A percentile compares a stretch with the other conserved stretches of the same genome.
Evolutionary conservation across 2,797 vertebrate genomes (phyloP).

Genomic region (Ctenopoma kingsleyae): DNA sequence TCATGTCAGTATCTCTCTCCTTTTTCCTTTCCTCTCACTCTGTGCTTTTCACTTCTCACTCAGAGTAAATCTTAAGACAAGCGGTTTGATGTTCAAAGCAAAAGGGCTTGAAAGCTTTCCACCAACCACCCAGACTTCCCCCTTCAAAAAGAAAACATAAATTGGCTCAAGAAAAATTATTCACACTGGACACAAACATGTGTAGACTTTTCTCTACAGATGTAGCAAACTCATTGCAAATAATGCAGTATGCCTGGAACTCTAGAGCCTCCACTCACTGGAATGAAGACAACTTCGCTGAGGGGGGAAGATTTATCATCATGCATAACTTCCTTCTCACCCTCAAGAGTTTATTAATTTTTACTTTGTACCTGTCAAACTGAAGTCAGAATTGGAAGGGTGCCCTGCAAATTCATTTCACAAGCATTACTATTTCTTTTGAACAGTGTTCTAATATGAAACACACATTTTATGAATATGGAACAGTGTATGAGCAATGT

Average conservation of each 20-base stretch:
- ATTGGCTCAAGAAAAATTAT: slow-evolving; percentile 74
- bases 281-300: slow-evolving; percentile 51
- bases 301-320: slow-evolving; percentile 57
- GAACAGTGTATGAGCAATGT: neutral
- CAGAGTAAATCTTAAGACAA: slow-evolving; percentile 78
- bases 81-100: slow-evolving; percentile 79
- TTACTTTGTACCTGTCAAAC: slow-evolving; percentile 54
- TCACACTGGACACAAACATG: slow-evolving; percentile 74
- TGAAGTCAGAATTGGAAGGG: slow-evolving; percentile 3
- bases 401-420: neutral
- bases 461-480: neutral
- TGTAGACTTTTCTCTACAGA: slow-evolving; percentile 51
- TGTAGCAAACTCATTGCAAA: slow-evolving; percentile 54
- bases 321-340: slow-evolving; percentile 5
- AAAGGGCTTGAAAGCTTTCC: slow-evolving; percentile 76
- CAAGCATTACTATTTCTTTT: neutral
- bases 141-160: slow-evolving; percentile 75
- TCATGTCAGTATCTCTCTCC: slow-evolving; percentile 38
- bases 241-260: slow-evolving; percentile 52
- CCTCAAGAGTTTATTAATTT: slow-evolving; percentile 37
- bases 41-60: slow-evolving; percentile 59
- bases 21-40: slow-evolving; percentile 22
- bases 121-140: slow-evolving; percentile 71
- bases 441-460: neutral
- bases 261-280: slow-evolving; percentile 53